Evolutionary conservation across 2,113 vertebrate species (phyloP).

Genomic region (Hystrix cristata): DNA sequence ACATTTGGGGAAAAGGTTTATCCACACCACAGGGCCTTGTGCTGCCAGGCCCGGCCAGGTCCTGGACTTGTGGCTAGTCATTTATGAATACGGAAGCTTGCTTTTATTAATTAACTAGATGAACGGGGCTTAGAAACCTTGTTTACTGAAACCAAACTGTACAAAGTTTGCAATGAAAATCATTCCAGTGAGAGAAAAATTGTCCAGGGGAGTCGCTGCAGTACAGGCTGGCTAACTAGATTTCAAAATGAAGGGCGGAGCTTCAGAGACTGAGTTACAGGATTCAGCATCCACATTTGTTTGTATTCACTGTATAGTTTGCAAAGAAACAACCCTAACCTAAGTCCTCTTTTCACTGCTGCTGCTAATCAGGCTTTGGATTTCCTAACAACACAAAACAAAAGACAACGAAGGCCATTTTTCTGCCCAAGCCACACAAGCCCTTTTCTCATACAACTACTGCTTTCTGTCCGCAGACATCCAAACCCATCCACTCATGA

Average conservation of each 20-base stretch:
- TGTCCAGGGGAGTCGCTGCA: not conserved
- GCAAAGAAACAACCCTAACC: not conserved
- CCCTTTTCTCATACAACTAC: not conserved
- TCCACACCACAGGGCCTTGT: not conserved
- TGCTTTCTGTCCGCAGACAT: not conserved
- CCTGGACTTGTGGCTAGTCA: not conserved
- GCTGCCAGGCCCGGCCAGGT: no score
- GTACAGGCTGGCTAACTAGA: accelerated
- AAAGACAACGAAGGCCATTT: no score
- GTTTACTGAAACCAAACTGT: not conserved
- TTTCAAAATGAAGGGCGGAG: not conserved
- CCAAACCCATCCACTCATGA: accelerated
- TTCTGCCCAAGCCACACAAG: not conserved
- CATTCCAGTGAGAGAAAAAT: not conserved
- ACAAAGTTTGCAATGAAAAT: not conserved
- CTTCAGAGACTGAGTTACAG: accelerated
- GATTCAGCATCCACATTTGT: not conserved
- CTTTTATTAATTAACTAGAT: not conserved
- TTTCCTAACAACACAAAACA: not conserved
- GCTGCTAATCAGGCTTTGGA: not conserved
- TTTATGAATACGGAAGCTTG: not conserved
- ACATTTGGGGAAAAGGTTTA: not conserved
- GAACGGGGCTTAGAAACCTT: not conserved
- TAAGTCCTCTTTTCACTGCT: not conserved
- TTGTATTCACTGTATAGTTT: accelerated